Conservation (phyloP, 2,113 vertebrate genomes). For the Trematocara variabile region DNA sequence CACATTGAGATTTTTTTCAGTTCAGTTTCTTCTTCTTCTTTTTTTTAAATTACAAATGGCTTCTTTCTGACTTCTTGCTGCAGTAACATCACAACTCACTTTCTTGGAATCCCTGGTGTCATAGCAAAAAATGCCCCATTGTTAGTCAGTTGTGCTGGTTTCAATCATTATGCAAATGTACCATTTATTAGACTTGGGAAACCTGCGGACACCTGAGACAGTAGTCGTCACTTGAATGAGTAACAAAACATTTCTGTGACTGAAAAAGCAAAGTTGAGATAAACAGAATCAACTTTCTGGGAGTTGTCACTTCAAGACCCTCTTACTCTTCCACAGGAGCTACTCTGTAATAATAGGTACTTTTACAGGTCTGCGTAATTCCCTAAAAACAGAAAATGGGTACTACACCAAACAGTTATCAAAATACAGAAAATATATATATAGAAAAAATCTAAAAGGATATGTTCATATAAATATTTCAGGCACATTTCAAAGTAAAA, state of each 20-base stretch:
- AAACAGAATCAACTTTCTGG: background rate
- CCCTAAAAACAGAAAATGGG: background rate
- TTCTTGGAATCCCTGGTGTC: background rate
- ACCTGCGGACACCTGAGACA: background rate
- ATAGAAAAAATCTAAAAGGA: background rate
- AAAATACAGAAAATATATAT: background rate
- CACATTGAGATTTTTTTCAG: background rate
- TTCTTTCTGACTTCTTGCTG: background rate
- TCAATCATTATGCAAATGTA: background rate
- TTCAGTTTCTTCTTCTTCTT: background rate
- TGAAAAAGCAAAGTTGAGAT: background rate
- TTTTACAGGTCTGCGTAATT: background rate
- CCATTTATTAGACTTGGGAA: background rate
- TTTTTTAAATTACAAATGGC: background rate
- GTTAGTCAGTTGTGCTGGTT: background rate
- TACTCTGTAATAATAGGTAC: background rate
- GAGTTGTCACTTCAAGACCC: background rate
- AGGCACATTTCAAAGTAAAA: background rate
- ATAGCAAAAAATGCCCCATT: background rate
- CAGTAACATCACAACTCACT: background rate
- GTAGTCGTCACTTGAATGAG: background rate
- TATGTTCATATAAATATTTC: background rate
- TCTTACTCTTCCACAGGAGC: background rate
- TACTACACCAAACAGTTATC: background rate
- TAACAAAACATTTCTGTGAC: background rate